Evolutionary conservation across 2,888 invertebrate genomes (phyloP), one percentile per base, ranked within the genome.

Genomic region (Ceramica pisi): DNA sequence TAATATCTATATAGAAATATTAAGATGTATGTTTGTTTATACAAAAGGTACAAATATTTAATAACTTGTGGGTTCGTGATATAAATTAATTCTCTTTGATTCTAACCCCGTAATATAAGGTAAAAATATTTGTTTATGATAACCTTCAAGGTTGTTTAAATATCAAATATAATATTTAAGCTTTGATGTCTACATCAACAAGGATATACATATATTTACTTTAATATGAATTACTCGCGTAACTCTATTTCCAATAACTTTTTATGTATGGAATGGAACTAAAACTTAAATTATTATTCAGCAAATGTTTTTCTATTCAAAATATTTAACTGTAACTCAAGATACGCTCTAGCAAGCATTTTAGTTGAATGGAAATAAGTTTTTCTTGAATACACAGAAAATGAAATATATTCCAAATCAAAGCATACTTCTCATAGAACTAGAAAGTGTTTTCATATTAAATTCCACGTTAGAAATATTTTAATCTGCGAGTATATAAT

Each of bases 401-500:
- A 57, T 19, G 12, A 62, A 57, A 48, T 21, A 46, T 53, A 19
- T 55, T 75, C 23, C 4, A 19, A 60, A 70, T 76, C 14, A 57
- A 68, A 72, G 50, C n/a, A 35, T 59, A 48, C 14, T 48, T 48
- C 41, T 46, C 41, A 35, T 35, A 23, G 19, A 60, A 53, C 26
- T n/a, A 8, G 19, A 46, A 50, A 26, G 4, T 51, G 41, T 44
- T 21, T 21, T 21, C 31, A 21, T 60, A 70, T 41, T 50, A 62
- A 59, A 41, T 41, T 60, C 46, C 55, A 12, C 31, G 44, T 35
- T 56, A 56, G 41, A 31, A 50, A 62, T 67, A 66, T 67, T 82
- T 77, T 50, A 66, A 82, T 80, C n/a, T 72, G 19, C 41, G 53
- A 53, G 38, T 50, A 4, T 31, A 38, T 59, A 60, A 80, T 70